Evolutionary conservation across 1,140 invertebrate genomes (phyloP), one percentile per base, ranked within the genome.

Genomic region (Caenorhabditis briggsae): DNA sequence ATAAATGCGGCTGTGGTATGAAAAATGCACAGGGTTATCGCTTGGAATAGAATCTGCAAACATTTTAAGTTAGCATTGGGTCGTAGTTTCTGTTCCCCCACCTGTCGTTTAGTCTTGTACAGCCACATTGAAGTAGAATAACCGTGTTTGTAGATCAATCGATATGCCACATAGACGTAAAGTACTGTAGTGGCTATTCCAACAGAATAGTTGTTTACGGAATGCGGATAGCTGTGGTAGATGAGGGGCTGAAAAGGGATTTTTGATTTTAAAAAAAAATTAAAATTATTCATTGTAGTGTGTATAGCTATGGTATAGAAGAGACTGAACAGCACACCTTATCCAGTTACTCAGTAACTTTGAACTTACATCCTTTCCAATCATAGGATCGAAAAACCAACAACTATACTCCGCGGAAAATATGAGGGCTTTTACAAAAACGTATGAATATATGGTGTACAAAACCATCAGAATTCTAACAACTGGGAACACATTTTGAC

Each of bases 101-200:
- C 64, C 64, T 70, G 64, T 70, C 64, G 46, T 20, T 86, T 86
- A 23, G 50, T 56, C 23, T 59, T 82, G 41, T 50, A 82, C 16
- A 50, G 46, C 59, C 74, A 61, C 50, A 46, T 86, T 11, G 41
- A 64, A 0, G 64, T 70, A 5, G 33, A 43, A 16, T 70, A 70
- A 16, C 64, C 64, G 18, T 14, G 43, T 46, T 70, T 70, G 41
- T 43, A 70, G 18, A 70, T 70, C 9, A 70, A 18, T 18, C 64
- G 64, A 46, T 70, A 70, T 2, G 64, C 43, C 5, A 70, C 18
- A 46, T 70, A 70, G 5, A 70, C 9, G 5, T 43, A 70, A 3
- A 70, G 14, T 1, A 46, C 18, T 14, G 41, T 70, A 1, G 64
- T 70, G 1, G 33, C 12, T 25, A 70, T 43, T 16, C 64, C 41